Base-by-base conservation (phyloP, 1,140 invertebrate genomes). In the Agrypnia vestita region DNA sequence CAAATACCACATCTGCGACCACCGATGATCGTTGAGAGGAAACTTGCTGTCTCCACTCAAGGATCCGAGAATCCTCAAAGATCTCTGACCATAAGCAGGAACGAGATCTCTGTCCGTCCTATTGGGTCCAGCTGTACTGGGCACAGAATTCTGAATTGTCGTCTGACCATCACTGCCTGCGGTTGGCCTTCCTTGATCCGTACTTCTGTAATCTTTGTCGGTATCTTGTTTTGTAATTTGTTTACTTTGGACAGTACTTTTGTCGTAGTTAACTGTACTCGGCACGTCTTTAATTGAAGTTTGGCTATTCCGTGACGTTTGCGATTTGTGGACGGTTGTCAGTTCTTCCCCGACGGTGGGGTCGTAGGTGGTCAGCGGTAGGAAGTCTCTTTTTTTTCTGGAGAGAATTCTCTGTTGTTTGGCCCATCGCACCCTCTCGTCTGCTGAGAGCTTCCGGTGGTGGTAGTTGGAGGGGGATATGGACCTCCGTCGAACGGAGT, bases 1-100 rank as follows among this genome's bases (percentile, higher is more conserved):
- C 92, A 97, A 88, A 89, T 97, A 97, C 96, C 96, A 97, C 95
- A 97, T 97, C 77, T 93, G 92, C 19, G 93, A 91, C 96, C 96
- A 97, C 87, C 94, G 93, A 44, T 94, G 94, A 88, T 97, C 96
- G 85, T 95, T 94, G 75, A 96, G 90, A 71, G 90, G 86, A 77
- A 92, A 85, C 80, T 90, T 88, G 80, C 84, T 35, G 74, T 62
- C 79, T 10, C 25, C 7, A 7, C 11, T 62, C 17, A 76, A 43
- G 12, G 56, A 15, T 35, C 47, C 53, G 4, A 25, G 19, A 15
- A 56, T 47, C 56, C 35, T 44, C 25, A 53, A 44, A 71, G 51
- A 43, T 25, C 35, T 49, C 0, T 74, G 49, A 35, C 25, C n/a
- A 4, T n/a, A 59, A 53, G 75, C 44, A 10, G 55, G 64, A 19